Conservation (phyloP, 64 coral and sea anemone species). For the Actinia tenebrosa region DNA sequence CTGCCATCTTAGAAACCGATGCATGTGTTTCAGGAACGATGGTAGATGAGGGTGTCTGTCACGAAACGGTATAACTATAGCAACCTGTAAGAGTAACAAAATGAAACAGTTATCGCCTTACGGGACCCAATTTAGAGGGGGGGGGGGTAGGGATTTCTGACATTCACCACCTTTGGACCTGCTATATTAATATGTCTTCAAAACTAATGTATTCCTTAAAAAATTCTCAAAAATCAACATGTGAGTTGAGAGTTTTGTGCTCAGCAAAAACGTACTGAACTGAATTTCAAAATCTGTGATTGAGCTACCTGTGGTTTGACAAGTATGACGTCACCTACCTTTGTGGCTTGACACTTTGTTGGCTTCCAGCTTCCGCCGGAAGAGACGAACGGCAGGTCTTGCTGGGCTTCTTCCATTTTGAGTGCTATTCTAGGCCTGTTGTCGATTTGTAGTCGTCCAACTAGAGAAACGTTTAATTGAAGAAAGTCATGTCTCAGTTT, state of each 20-base stretch:
- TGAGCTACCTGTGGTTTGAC: not conserved
- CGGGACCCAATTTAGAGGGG: too few relatives aligned
- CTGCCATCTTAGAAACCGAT: conserved; percentile 67
- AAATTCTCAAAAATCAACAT: too few relatives aligned
- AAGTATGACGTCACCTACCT: not conserved
- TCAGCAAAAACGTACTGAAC: too few relatives aligned
- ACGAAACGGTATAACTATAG: conserved; percentile 74
- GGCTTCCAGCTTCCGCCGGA: conserved; percentile 75
- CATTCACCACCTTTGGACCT: too few relatives aligned
- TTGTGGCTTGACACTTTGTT: conserved; percentile 39
- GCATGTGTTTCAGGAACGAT: conserved; percentile 77
- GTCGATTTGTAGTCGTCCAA: conserved; percentile 36
- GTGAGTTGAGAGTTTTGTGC: too few relatives aligned
- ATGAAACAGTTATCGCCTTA: too few relatives aligned
- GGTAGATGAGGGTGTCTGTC: conserved; percentile 64
- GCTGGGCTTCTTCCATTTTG: conserved; percentile 25
- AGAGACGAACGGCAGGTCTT: conserved; percentile 27
- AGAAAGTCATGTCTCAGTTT: too few relatives aligned
- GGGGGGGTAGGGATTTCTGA: too few relatives aligned
- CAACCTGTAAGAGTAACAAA: conserved; percentile 37
- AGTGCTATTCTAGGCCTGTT: conserved; percentile 10
- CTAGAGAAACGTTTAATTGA: conserved; percentile 12
- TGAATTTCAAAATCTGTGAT: too few relatives aligned
- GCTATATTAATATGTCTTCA: too few relatives aligned
- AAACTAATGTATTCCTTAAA: too few relatives aligned